These are phyloP conservation scores for Frankliniella intonsa DNA, from an alignment of 2,888 invertebrate species.

Conservation along the genomic window DNA sequence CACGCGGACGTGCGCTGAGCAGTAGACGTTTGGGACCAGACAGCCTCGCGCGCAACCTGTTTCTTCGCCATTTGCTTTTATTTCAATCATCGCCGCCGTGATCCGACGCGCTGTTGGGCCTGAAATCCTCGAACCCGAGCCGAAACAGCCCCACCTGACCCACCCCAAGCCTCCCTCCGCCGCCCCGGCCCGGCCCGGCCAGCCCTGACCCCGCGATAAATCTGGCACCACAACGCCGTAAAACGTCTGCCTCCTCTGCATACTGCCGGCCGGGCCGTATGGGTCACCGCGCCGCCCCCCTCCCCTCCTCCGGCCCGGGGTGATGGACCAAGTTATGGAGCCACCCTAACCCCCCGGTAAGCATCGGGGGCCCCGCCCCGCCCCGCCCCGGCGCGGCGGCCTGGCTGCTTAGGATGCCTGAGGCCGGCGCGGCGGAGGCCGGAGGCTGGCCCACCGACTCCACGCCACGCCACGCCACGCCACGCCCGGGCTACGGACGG, in stretches of 20 bases:
- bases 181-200: no score
- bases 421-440: background rate
- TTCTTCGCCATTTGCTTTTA: no score
- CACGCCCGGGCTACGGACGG: background rate
- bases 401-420: background rate
- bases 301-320: constrained; percentile 33
- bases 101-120: no score
- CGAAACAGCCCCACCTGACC: no score
- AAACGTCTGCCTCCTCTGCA: background rate
- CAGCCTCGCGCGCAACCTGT: no score
- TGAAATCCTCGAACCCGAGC: no score
- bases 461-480: background rate
- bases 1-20: no score
- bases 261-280: background rate
- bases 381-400: background rate
- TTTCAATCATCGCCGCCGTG: no score
- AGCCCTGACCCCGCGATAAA: no score
- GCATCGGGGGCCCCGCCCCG: constrained; percentile 36
- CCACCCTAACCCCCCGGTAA: constrained; percentile 34
- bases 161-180: no score
- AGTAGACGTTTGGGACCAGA: no score
- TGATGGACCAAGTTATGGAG: constrained; percentile 1
- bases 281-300: constrained; percentile 28
- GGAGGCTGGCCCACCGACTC: background rate
- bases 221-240: background rate